A percentile compares a stretch with the other conserved stretches of the same genome.
These are phyloP conservation scores for Myotis lucifugus DNA, from an alignment of 2,113 vertebrate species.

Conservation along the genomic window DNA sequence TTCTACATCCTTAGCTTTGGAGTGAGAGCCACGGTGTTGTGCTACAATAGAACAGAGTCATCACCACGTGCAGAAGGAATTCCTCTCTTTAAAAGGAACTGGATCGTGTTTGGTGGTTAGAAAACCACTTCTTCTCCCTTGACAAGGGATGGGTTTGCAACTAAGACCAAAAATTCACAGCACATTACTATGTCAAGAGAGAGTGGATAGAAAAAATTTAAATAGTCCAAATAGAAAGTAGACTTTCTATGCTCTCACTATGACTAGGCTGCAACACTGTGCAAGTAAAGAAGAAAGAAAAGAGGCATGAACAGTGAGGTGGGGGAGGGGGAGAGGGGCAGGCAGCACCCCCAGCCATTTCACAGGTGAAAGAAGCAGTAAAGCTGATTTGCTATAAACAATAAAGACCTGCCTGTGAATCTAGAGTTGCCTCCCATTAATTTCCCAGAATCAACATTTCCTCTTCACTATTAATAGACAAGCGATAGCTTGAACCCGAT, in stretches of 20 bases:
- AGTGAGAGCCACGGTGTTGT: neutral
- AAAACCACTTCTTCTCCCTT: neutral
- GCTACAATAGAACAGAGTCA: neutral
- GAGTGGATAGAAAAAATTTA: neutral
- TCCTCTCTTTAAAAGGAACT: neutral
- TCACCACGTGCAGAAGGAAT: neutral
- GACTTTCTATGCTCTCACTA: neutral
- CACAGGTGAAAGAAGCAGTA: neutral
- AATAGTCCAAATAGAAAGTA: neutral
- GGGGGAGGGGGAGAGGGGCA: rapidly evolving
- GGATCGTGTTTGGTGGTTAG: neutral
- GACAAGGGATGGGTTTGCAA: neutral
- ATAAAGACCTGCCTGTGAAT: neutral
- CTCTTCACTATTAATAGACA: neutral
- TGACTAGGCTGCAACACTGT: neutral
- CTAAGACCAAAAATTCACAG: neutral
- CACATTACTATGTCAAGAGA: neutral
- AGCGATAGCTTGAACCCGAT: neutral
- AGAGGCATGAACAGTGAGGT: rapidly evolving
- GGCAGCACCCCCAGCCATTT: no score
- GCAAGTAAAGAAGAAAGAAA: neutral
- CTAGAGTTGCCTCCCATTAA: neutral
- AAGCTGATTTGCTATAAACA: conserved; percentile 21
- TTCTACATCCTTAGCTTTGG: neutral
- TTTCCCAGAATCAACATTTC: conserved; percentile 1